Percentiles rank a stretch among this genome's conserved stretches.
phyloP scores from a whole-genome alignment of 2,888 invertebrate species.

The Mylabris sibirica region DNA sequence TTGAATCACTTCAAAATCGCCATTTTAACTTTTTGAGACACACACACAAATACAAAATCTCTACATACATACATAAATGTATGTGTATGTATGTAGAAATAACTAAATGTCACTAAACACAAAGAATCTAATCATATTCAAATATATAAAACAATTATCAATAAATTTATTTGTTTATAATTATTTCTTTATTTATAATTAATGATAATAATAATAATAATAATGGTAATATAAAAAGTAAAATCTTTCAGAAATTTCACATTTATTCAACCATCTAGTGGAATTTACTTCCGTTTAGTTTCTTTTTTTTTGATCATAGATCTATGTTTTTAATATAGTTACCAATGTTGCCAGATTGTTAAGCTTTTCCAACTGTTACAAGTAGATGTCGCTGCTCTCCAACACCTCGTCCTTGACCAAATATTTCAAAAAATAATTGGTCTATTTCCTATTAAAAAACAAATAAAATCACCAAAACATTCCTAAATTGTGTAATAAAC shows the following conservation, averaged over 20 bases:
- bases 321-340: no score
- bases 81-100: neutral
- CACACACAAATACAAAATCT: neutral
- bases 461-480: no score
- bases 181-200: neutral
- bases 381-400: no score
- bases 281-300: conserved; percentile 19
- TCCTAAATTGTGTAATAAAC: no score
- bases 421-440: no score
- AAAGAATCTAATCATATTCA: conserved; percentile 22
- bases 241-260: conserved; percentile 34
- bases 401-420: no score
- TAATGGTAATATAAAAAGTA: neutral
- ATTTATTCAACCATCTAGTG: conserved; percentile 45
- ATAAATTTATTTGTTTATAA: neutral
- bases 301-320: conserved; percentile 16
- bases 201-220: neutral
- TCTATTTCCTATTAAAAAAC: no score
- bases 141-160: neutral
- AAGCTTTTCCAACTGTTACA: no score
- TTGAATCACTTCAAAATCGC: conserved; percentile 23
- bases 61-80: neutral
- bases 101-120: conserved; percentile 27
- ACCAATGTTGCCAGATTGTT: no score
- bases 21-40: conserved; percentile 29